These are phyloP conservation scores for Amphimedon queenslandica DNA, from an alignment of 37 sponge, comb jelly and placozoan species.

Conservation along the genomic window DNA sequence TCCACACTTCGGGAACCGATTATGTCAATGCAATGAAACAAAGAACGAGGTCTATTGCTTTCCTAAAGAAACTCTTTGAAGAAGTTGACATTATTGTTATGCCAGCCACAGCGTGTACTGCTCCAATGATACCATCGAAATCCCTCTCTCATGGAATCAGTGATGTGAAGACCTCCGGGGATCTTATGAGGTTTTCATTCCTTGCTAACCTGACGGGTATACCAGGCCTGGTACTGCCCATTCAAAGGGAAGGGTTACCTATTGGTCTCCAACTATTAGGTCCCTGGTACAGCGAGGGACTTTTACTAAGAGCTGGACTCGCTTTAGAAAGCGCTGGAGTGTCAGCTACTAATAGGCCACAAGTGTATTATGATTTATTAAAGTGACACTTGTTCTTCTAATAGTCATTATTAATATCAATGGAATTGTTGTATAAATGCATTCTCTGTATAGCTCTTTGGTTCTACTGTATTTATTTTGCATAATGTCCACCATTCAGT, in stretches of 20 bases:
- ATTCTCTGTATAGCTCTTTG: no score
- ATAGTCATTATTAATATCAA: no score
- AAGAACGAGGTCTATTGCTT: constrained; percentile 31
- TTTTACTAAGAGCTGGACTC: constrained; percentile 63
- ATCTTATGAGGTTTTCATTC: constrained; percentile 14
- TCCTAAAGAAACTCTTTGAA: constrained; percentile 14
- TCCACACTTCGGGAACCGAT: constrained; percentile 9
- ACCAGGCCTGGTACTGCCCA: constrained; percentile 35
- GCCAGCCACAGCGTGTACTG: constrained; percentile 14
- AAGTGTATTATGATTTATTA: constrained; percentile 44
- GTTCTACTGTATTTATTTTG: no score
- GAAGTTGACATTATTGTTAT: constrained; percentile 25
- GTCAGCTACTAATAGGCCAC: constrained; percentile 25
- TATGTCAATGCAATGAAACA: constrained; percentile 50
- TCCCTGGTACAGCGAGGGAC: constrained; percentile 77
- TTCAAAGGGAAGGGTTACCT: constrained; percentile 61
- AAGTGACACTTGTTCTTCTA: no score
- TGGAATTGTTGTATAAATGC: no score
- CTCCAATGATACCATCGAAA: constrained; percentile 10
- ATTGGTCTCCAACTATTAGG: constrained; percentile 86
- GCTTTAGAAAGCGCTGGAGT: constrained; percentile 57
- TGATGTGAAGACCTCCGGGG: neutral
- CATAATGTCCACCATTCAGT: no score
- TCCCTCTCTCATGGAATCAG: constrained; percentile 16
- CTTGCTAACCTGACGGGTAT: constrained; percentile 44